These are phyloP conservation scores for Eleginops maclovinus DNA, from an alignment of 2,113 vertebrate species.

Conservation along the genomic window DNA sequence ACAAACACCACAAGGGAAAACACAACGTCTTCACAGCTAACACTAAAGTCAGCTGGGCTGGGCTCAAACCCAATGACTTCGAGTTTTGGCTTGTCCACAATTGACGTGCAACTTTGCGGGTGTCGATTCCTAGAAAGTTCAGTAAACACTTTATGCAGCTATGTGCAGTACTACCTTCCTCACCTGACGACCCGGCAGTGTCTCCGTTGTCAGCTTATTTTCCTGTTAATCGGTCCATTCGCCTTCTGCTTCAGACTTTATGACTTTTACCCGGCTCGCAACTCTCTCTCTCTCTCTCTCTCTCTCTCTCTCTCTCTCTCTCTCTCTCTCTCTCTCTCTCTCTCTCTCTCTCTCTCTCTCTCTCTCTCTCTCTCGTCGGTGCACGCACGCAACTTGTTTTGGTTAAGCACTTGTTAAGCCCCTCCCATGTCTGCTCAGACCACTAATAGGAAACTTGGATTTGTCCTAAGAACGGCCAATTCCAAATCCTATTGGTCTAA, in stretches of 20 bases:
- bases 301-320: constrained; percentile 48
- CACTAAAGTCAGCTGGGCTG: not conserved
- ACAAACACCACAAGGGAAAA: not conserved
- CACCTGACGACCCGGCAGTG: constrained; percentile 56
- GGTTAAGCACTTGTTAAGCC: constrained; percentile 19
- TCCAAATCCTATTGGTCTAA: constrained; percentile 44
- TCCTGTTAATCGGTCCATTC: constrained; percentile 44
- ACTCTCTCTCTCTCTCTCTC: constrained; percentile 26
- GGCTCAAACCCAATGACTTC: not conserved
- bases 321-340: constrained; percentile 43
- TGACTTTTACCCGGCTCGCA: not conserved
- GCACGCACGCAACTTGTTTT: constrained; percentile 69
- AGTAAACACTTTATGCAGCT: not conserved
- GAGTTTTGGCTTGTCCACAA: not conserved
- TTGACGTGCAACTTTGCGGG: not conserved
- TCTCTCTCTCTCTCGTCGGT: constrained; percentile 29
- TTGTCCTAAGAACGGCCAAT: fast-evolving
- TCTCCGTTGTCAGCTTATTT: not conserved
- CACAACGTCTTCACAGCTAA: not conserved
- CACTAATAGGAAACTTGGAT: constrained; percentile 46
- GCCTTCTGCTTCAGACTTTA: not conserved
- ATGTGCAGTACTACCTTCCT: not conserved
- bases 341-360: constrained; percentile 46
- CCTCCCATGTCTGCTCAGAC: constrained; percentile 33
- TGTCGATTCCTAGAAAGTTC: not conserved